phyloP scores from a whole-genome alignment of 2,888 invertebrate species.

The Saturnia japonica region DNA sequence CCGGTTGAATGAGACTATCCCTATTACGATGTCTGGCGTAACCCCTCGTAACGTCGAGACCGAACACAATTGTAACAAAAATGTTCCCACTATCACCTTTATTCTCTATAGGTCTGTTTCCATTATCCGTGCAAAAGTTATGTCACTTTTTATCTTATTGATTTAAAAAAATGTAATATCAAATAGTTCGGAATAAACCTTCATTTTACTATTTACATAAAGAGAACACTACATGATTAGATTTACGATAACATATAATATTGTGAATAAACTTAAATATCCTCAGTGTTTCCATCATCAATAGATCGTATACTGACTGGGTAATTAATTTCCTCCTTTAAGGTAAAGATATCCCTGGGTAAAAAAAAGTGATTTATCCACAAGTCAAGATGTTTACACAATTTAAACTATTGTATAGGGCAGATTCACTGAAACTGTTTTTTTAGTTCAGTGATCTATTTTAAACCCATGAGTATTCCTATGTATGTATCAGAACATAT shows the following conservation, averaged over 20 bases:
- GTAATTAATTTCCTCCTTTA: neutral
- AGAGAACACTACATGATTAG: neutral
- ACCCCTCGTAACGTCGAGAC: slow-evolving; percentile 24
- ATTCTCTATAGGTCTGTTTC: slow-evolving; percentile 22
- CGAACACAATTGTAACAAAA: slow-evolving; percentile 18
- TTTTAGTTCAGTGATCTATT: neutral
- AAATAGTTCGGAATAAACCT: neutral
- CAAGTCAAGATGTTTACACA: neutral
- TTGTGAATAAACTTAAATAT: neutral
- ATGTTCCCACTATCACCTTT: slow-evolving; percentile 22
- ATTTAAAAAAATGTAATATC: neutral
- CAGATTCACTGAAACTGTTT: neutral
- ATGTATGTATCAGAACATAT: neutral
- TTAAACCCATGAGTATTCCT: too few relatives aligned
- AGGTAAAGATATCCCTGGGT: neutral
- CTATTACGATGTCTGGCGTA: slow-evolving; percentile 33
- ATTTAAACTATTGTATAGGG: neutral
- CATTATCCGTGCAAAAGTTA: slow-evolving; percentile 31
- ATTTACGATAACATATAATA: neutral
- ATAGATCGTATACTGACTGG: neutral
- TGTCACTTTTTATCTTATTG: neutral
- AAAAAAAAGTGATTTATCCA: neutral
- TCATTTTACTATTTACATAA: too few relatives aligned
- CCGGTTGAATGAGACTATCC: slow-evolving; percentile 28
- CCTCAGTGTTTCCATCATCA: neutral